Conservation (phyloP, 2,113 vertebrate species). For the Nesospiza acunhae region DNA sequence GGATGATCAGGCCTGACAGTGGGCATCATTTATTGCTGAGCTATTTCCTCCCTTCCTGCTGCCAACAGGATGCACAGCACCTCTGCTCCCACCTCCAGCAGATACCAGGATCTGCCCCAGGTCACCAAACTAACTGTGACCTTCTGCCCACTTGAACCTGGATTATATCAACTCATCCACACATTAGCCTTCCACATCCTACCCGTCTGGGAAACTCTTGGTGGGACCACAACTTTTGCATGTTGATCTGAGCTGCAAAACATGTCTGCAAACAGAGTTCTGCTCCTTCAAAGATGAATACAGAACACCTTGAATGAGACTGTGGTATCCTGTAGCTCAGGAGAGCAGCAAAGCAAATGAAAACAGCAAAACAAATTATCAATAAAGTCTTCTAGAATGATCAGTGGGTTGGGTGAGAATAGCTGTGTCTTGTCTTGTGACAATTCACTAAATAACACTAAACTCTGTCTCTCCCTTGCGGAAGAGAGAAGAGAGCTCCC, state of each 20-base stretch:
- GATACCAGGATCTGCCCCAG: neutral
- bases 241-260: neutral
- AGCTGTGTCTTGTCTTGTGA: conserved; percentile 17
- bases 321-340: neutral
- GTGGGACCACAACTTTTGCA: neutral
- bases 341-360: neutral
- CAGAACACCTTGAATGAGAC: neutral
- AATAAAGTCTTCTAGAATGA: conserved; percentile 11
- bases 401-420: conserved; percentile 42
- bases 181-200: neutral
- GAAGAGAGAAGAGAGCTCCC: neutral
- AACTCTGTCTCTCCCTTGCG: neutral
- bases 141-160: neutral
- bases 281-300: neutral
- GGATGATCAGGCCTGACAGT: too few relatives aligned
- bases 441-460: neutral
- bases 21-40: neutral
- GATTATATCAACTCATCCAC: neutral
- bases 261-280: neutral
- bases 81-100: neutral
- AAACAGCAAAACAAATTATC: neutral
- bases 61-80: neutral
- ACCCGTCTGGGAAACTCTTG: neutral
- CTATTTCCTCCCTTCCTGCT: neutral
- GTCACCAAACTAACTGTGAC: neutral